Percentiles rank a stretch among this genome's conserved stretches.
phyloP scores from a whole-genome alignment of 2,888 invertebrate genomes.

The Ommatoiulus sabulosus region DNA sequence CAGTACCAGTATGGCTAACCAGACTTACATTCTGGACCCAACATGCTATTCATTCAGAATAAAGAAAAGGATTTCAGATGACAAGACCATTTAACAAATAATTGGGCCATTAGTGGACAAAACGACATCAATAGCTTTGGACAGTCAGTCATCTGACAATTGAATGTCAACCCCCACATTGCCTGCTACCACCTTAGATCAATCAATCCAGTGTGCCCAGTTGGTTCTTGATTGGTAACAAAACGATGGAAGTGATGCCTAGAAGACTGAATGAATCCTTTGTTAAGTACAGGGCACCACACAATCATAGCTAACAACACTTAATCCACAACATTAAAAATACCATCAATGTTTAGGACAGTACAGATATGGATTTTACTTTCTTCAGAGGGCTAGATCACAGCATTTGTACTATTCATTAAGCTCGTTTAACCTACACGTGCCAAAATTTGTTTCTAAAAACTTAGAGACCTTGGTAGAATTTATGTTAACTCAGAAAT shows the following conservation, averaged over 20 bases:
- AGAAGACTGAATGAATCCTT: slow-evolving; percentile 61
- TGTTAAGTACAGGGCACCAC: slow-evolving; percentile 56
- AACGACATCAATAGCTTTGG: slow-evolving; percentile 51
- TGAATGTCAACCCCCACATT: slow-evolving; percentile 42
- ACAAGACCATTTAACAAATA: slow-evolving; percentile 35
- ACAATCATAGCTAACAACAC: slow-evolving; percentile 47
- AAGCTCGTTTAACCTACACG: not conserved
- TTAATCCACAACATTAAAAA: slow-evolving; percentile 47
- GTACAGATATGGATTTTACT: not conserved
- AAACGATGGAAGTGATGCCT: slow-evolving; percentile 56
- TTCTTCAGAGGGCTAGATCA: not conserved
- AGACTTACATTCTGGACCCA: slow-evolving; percentile 49
- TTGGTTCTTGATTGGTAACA: slow-evolving; percentile 55
- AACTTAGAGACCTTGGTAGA: too few species aligned
- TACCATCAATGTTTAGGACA: slow-evolving; percentile 48
- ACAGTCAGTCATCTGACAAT: slow-evolving; percentile 51
- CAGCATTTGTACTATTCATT: not conserved
- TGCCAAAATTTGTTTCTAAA: not conserved
- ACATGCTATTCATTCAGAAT: slow-evolving; percentile 41
- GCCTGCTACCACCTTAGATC: slow-evolving; percentile 58
- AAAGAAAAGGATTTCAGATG: slow-evolving; percentile 49
- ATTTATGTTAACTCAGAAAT: too few species aligned
- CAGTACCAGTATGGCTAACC: slow-evolving; percentile 30
- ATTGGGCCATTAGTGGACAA: slow-evolving; percentile 33
- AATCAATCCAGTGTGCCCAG: slow-evolving; percentile 56